A percentile compares a stretch with the other conserved stretches of the same genome.
phyloP scores from a whole-genome alignment of 2,113 vertebrate genomes.

The Dasyprocta punctata region DNA sequence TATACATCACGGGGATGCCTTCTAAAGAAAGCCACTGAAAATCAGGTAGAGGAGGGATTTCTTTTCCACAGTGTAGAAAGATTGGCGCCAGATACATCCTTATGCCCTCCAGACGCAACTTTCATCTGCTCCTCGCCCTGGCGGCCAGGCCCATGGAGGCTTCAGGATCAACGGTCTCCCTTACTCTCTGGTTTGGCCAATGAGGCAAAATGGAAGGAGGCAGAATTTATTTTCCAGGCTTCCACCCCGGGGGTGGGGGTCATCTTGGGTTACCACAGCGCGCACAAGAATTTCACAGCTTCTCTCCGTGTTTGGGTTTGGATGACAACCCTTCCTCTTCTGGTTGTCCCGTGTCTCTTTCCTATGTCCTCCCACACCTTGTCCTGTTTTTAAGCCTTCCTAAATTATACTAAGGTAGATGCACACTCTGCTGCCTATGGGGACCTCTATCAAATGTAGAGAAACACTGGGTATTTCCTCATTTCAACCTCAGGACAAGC shows the following conservation, averaged over 20 bases:
- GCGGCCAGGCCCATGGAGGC: not conserved
- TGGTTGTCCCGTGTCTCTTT: not conserved
- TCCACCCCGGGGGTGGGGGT: not conserved
- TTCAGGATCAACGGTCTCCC: not conserved
- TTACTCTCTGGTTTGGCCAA: not conserved
- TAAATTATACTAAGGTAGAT: not conserved
- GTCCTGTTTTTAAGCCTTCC: not conserved
- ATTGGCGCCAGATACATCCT: not conserved
- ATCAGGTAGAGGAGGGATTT: not conserved
- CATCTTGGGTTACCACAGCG: not conserved
- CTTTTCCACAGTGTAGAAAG: not conserved
- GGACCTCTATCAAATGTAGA: not conserved
- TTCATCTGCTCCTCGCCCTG: not conserved
- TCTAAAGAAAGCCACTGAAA: not conserved
- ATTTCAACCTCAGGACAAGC: fast-evolving
- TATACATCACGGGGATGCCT: not conserved
- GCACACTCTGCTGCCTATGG: not conserved
- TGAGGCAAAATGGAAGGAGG: not conserved
- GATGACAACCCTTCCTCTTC: not conserved
- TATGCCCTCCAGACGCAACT: not conserved
- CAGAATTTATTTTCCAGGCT: not conserved
- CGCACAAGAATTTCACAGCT: not conserved
- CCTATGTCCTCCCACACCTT: not conserved
- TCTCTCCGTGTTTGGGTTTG: not conserved
- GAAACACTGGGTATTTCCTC: not conserved